phyloP scores from a whole-genome alignment of 2,113 vertebrate species.

The Elachura formosa region DNA sequence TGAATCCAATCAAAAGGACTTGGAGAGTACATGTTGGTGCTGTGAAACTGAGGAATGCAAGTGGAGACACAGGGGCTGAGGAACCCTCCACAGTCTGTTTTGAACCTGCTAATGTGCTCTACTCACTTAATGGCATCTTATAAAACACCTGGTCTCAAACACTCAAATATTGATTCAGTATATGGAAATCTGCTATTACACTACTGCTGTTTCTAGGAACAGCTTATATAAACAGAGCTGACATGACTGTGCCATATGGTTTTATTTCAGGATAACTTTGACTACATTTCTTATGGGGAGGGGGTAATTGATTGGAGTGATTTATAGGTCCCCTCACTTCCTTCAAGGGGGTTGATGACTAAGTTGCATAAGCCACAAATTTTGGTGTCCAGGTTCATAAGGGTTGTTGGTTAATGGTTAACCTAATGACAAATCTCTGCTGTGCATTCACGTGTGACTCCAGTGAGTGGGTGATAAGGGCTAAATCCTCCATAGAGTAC shows the following conservation, averaged over 20 bases:
- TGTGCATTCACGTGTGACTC: conserved; percentile 29
- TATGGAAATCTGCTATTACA: conserved; percentile 83
- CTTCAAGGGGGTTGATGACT: conserved; percentile 51
- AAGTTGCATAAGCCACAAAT: conserved; percentile 27
- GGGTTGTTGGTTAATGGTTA: conserved; percentile 56
- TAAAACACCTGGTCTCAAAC: conserved; percentile 87
- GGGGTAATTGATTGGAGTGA: conserved; percentile 71
- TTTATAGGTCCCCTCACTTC: conserved; percentile 66
- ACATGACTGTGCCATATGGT: conserved; percentile 75
- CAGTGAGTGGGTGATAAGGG: conserved; percentile 36
- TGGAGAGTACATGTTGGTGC: conserved; percentile 64
- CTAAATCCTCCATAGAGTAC: conserved; percentile 40
- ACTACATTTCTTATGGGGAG: conserved; percentile 65
- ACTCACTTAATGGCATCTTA: conserved; percentile 91
- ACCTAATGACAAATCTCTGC: conserved; percentile 49
- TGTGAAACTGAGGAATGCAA: conserved; percentile 75
- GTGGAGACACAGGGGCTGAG: conserved; percentile 30
- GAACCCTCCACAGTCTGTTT: conserved; percentile 57
- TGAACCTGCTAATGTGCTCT: conserved; percentile 67
- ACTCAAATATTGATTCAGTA: conserved; percentile 91
- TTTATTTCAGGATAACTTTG: conserved; percentile 70
- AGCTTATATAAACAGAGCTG: conserved; percentile 87
- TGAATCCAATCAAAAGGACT: conserved; percentile 37
- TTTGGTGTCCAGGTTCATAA: conserved; percentile 62
- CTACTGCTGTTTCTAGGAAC: conserved; percentile 81